Conservation (phyloP, 2,888 invertebrate genomes). For the Cerceris ruficornis region DNA sequence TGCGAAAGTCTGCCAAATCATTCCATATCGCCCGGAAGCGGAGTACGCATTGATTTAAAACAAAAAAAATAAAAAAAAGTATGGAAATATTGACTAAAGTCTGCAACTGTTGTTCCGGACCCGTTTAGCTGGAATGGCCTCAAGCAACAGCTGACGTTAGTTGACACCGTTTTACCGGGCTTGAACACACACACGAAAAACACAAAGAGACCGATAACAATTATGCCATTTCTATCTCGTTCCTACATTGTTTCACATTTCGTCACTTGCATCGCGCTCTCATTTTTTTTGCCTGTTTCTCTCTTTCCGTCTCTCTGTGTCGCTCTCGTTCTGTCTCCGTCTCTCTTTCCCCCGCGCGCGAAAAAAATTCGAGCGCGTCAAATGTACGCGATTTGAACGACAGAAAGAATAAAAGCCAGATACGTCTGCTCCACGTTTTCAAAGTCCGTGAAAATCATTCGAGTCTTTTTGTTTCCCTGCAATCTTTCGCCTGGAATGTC, state of each 20-base stretch:
- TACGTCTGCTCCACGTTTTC: background rate
- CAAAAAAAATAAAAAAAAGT: slow-evolving; percentile 22
- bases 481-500: too few species aligned
- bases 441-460: too few species aligned
- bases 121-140: slow-evolving; percentile 80
- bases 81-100: slow-evolving; percentile 65
- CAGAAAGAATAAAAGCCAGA: background rate
- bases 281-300: slow-evolving; percentile 17
- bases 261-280: slow-evolving; percentile 46
- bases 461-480: too few species aligned
- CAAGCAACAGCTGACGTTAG: slow-evolving; percentile 81
- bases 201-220: slow-evolving; percentile 61
- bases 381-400: background rate
- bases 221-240: slow-evolving; percentile 58
- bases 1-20: background rate
- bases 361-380: background rate
- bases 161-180: slow-evolving; percentile 75
- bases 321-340: background rate
- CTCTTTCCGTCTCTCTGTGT: slow-evolving; percentile 10
- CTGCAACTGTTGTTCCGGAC: slow-evolving; percentile 61
- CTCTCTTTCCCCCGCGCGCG: background rate
- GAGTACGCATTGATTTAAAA: slow-evolving; percentile 29
- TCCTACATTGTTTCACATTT: slow-evolving; percentile 46
- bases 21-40: slow-evolving; percentile 33
- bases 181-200: slow-evolving; percentile 54